Evolutionary conservation across 2,888 invertebrate genomes (phyloP), one percentile per base, ranked within the genome.

Genomic region (Galeopsomyia nigrocyanea): DNA sequence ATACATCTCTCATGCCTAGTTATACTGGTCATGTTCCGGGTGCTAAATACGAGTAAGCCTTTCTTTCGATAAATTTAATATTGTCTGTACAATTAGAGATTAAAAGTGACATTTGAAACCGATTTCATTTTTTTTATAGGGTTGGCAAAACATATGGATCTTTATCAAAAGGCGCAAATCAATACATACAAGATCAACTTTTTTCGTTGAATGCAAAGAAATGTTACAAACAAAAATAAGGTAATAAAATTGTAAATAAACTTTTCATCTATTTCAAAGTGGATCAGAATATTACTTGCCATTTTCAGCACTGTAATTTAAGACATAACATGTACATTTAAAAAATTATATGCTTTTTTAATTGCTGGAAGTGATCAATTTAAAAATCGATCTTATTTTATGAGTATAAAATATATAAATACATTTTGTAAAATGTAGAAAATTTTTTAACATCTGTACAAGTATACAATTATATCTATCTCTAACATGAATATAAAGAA

Each of bases 21-120:
- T 95, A 94, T 85, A 89, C 90, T 2, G 94, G 94, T 0, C 94
- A 94, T 81, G 92, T 94, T 66, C 94, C 94, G 0, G 94, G 94
- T 19, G 89, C 88, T 71, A 87, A 89, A 79, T 94, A 92, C 86
- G 91, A 93, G 92, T 92, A 83, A 82, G 55, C 61, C 3, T 39
- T 60, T 22, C 13, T 60, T 21, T 50, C 21, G 13, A 58, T 9
- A 26, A 21, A 31, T 47, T 22, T 51, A 1, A 53, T 14, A 39
- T 16, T 46, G 39, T 17, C 19, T 46, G 39, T 60, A 68, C 13
- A 0, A 22, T 17, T 31, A 50, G 50, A 0, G 13, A 55, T n/a
- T n/a, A 16, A 50, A 19, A 47, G 5, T 31, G 21, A 50, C 61
- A 16, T 62, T 55, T 58, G 21, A 49, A 63, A 39, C 53, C 22